Percentiles rank a stretch among this genome's conserved stretches.
phyloP scores from a whole-genome alignment of 2,888 invertebrate species.

The Blera fallax region DNA sequence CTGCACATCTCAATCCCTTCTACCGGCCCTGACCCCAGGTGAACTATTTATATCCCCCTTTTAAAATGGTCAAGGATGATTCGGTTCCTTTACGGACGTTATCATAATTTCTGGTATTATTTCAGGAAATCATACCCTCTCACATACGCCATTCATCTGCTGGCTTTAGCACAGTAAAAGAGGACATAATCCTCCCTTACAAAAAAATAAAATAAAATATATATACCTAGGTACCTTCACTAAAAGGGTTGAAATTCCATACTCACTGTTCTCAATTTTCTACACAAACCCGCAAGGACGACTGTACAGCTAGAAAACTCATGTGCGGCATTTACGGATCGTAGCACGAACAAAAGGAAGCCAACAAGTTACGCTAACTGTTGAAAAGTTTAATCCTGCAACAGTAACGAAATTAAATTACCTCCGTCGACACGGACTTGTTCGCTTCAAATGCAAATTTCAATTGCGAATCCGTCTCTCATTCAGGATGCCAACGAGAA shows the following conservation, averaged over 20 bases:
- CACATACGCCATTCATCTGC: slow-evolving; percentile 56
- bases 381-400: slow-evolving; percentile 71
- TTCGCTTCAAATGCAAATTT: slow-evolving; percentile 64
- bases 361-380: slow-evolving; percentile 70
- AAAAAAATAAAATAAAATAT: slow-evolving; percentile 6
- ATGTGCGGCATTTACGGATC: slow-evolving; percentile 38
- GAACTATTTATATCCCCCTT: neutral
- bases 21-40: slow-evolving; percentile 56
- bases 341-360: slow-evolving; percentile 63
- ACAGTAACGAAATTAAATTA: slow-evolving; percentile 70
- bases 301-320: neutral
- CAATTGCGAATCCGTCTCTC: slow-evolving; percentile 47
- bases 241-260: slow-evolving; percentile 58
- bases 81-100: slow-evolving; percentile 37
- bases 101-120: slow-evolving; percentile 67
- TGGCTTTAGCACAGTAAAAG: neutral
- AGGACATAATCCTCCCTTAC: slow-evolving; percentile 43
- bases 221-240: too few relatives aligned
- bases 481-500: neutral
- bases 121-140: slow-evolving; percentile 59
- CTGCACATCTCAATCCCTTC: neutral
- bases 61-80: slow-evolving; percentile 44
- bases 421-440: slow-evolving; percentile 33
- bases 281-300: slow-evolving; percentile 32
- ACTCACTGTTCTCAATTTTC: slow-evolving; percentile 49